These are phyloP conservation scores for Lycaon pictus DNA, from an alignment of 2,113 vertebrate genomes.

Conservation along the genomic window DNA sequence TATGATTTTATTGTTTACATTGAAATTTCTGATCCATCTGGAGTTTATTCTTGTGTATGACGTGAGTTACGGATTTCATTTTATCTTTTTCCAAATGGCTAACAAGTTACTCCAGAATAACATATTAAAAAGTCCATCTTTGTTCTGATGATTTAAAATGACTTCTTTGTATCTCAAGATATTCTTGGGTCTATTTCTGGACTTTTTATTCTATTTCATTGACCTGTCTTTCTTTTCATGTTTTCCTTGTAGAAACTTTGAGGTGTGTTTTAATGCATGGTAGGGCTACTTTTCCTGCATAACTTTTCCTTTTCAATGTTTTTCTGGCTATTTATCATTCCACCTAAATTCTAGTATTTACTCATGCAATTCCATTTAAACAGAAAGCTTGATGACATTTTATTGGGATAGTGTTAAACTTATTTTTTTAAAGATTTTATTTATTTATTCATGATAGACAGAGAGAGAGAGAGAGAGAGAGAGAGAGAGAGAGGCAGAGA, in stretches of 20 bases:
- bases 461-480: too few species aligned
- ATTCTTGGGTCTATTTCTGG: not conserved
- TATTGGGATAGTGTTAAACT: not conserved
- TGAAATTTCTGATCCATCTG: conserved; percentile 24
- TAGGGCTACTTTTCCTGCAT: not conserved
- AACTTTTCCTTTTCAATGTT: not conserved
- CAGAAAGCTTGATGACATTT: not conserved
- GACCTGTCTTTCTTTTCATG: not conserved
- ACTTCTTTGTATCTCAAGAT: not conserved
- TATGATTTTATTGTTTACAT: not conserved
- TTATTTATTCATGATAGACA: too few species aligned
- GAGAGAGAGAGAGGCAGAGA: too few species aligned
- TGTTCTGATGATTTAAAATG: not conserved
- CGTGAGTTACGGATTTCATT: not conserved
- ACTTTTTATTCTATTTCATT: conserved; percentile 14
- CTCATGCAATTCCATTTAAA: not conserved
- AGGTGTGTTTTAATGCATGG: not conserved
- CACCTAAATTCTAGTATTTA: not conserved
- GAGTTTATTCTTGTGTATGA: not conserved
- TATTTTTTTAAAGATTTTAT: too few species aligned
- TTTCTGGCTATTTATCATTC: not conserved
- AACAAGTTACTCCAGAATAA: not conserved
- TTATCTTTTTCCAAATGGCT: conserved; percentile 15
- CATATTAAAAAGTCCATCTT: conserved; percentile 26
- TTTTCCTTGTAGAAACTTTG: not conserved